Evolutionary conservation across 2,113 vertebrate species (phyloP).

Genomic region (Circaetus cinerascens): DNA sequence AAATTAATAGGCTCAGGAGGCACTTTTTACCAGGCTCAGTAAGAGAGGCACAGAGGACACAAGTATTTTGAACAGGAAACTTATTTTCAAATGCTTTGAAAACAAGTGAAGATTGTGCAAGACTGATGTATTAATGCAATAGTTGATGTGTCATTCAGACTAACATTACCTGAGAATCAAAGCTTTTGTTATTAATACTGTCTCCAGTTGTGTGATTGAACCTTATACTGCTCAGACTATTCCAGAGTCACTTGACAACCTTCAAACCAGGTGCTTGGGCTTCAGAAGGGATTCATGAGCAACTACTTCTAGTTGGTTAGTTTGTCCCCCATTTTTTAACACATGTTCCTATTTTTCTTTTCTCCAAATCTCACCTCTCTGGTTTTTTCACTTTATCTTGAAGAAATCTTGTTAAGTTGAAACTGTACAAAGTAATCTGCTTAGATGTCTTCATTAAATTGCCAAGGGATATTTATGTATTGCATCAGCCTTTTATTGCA

Average conservation of each 20-base stretch:
- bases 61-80: not conserved
- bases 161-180: not conserved
- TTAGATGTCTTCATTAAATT: constrained; percentile 27
- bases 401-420: constrained; percentile 45
- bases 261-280: not conserved
- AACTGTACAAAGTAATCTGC: constrained; percentile 25
- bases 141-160: not conserved
- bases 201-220: not conserved
- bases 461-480: constrained; percentile 11
- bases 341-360: not conserved
- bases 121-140: not conserved
- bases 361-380: not conserved
- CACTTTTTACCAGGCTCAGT: not conserved
- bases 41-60: not conserved
- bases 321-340: not conserved
- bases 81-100: not conserved
- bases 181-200: not conserved
- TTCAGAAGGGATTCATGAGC: not conserved
- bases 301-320: not conserved
- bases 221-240: not conserved
- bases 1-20: not conserved
- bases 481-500: constrained; percentile 47
- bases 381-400: not conserved
- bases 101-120: not conserved
- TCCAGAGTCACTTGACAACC: not conserved